Conservation (phyloP, 2,113 vertebrate species). For the Serinus canaria region DNA sequence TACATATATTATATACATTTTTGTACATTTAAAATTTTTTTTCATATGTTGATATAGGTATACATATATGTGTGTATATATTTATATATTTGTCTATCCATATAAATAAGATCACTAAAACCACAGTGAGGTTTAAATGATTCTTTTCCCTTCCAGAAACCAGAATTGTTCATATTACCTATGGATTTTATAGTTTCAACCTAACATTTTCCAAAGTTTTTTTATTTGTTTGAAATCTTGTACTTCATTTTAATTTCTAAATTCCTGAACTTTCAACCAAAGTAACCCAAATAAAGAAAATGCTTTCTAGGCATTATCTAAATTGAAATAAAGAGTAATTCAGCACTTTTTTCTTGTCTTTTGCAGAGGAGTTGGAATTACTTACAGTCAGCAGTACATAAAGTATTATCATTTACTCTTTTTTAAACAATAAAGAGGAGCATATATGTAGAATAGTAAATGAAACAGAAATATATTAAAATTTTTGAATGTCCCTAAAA, state of each 20-base stretch:
- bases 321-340: neutral
- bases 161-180: neutral
- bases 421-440: neutral
- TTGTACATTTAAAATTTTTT: neutral
- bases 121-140: neutral
- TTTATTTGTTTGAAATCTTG: neutral
- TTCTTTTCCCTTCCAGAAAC: neutral
- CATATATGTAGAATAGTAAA: neutral
- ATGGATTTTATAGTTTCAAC: neutral
- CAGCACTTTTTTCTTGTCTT: neutral
- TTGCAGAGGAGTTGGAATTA: neutral
- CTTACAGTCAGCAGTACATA: neutral
- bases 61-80: neutral
- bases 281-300: neutral
- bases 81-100: neutral
- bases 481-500: neutral
- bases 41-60: neutral
- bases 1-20: neutral
- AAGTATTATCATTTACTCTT: neutral
- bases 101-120: neutral
- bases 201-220: neutral
- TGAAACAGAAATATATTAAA: neutral
- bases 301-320: neutral
- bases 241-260: neutral
- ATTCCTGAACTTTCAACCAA: neutral